Conservation (phyloP, 2,888 invertebrate species). For the Poecilobothrus nobilitatus region DNA sequence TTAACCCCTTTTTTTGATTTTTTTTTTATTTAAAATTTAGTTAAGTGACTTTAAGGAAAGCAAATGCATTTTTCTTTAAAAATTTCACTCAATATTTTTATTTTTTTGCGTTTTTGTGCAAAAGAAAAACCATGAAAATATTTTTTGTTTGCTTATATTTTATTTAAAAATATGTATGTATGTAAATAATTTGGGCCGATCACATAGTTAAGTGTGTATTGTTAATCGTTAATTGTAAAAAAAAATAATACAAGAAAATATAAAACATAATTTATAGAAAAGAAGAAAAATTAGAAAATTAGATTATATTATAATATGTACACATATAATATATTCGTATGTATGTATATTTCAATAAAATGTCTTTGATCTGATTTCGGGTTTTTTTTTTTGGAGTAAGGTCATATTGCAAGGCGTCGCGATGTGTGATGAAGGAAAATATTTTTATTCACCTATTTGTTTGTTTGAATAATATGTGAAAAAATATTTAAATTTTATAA, state of each 20-base stretch:
- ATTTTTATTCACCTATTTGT: not conserved
- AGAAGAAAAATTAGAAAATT: not conserved
- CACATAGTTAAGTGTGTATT: no score
- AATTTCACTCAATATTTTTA: no score
- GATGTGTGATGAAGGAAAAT: not conserved
- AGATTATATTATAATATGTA: no score
- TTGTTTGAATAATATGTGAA: not conserved
- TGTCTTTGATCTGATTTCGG: not conserved
- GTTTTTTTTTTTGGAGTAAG: not conserved
- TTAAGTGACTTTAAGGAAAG: no score
- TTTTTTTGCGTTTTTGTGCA: no score
- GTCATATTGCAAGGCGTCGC: conserved; percentile 6
- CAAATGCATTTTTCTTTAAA: no score
- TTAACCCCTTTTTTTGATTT: no score
- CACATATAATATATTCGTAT: not conserved
- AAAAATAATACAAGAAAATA: not conserved
- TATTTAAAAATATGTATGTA: no score
- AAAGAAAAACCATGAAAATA: no score
- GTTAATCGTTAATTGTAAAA: not conserved
- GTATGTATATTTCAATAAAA: not conserved
- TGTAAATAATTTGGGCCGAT: no score
- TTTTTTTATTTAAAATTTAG: no score
- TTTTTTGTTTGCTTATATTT: no score
- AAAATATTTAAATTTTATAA: not conserved
- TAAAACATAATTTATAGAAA: not conserved